Base-by-base conservation (phyloP, 2,113 vertebrate genomes). In the Semnornis frantzii region DNA sequence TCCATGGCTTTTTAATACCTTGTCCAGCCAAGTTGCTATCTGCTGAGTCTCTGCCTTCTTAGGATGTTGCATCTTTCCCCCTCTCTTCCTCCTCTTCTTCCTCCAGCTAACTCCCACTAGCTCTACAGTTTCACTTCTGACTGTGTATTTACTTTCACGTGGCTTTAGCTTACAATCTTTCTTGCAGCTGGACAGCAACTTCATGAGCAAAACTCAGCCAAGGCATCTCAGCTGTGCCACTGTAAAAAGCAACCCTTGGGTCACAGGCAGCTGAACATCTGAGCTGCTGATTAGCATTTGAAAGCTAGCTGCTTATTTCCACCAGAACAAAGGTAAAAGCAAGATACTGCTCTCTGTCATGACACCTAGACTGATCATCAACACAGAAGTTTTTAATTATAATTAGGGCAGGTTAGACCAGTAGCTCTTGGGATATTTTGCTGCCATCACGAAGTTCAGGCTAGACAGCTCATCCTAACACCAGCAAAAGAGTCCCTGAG, bases 1-100 rank as follows among this genome's bases (percentile, higher is more conserved):
- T 92, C 59, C 4, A 3, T 28, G 13, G 55, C 46, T 70, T 68
- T 90, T 42, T 28, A 34, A 74, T 50, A 16, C 8, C 57, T 69
- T 0, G 0, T 30, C 21, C 1, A 0, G 28, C 34, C n/a, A 28
- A 77, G 5, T 0, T 88, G 20, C 42, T 46, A 19, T 34, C 68
- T 85, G 39, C 9, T 52, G 57, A 63, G 7, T 80, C 25, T 85
- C 64, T 82, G 57, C 24, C 27, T 87, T 58, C 50, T 77, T 19
- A 46, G 25, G 50, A 5, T 72, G 12, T n/a, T 50, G 9, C 30
- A 60, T 17, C 33, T 79, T 68, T 39, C 2, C 0, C 6, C 5
- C 21, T 50, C 21, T 20, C 19, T 48, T 48, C 8, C 5, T 24
- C 25, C 24, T 19, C 20, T 23, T 16, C 24, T n/a, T 75, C 79